A percentile compares a stretch with the other conserved stretches of the same genome.
Evolutionary conservation across 1,140 invertebrate genomes (phyloP).

Genomic region (Drosophila carrolli): DNA sequence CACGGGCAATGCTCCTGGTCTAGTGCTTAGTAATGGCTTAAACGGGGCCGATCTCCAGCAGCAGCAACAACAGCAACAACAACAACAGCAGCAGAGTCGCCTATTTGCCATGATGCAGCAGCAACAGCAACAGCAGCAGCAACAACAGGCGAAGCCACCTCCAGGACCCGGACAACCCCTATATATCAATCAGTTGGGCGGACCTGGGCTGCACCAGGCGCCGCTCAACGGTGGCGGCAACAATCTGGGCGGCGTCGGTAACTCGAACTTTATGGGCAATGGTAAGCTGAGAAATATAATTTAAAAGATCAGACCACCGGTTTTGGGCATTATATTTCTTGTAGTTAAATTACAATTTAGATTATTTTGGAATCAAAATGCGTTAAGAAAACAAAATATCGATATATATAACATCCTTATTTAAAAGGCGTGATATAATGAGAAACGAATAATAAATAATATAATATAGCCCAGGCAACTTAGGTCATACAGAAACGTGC

Average conservation of each 20-base stretch:
- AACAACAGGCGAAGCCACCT: slow-evolving; percentile 41
- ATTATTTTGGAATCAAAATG: too few relatives aligned
- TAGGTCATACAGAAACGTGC: too few relatives aligned
- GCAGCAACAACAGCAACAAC: slow-evolving; percentile 51
- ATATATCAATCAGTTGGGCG: slow-evolving; percentile 55
- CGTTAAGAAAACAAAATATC: too few relatives aligned
- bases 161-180: slow-evolving; percentile 34
- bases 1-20: slow-evolving; percentile 18
- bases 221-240: slow-evolving; percentile 44
- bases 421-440: too few relatives aligned
- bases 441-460: too few relatives aligned
- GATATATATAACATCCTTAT: too few relatives aligned
- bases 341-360: too few relatives aligned
- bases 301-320: too few relatives aligned
- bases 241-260: slow-evolving; percentile 22
- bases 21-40: slow-evolving; percentile 54
- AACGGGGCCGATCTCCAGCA: slow-evolving; percentile 59
- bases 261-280: slow-evolving; percentile 63
- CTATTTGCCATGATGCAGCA: slow-evolving; percentile 72
- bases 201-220: slow-evolving; percentile 38
- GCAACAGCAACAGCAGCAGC: slow-evolving; percentile 45
- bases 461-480: too few relatives aligned
- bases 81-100: slow-evolving; percentile 57
- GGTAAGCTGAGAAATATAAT: slow-evolving; percentile 33
- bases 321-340: too few relatives aligned